These are phyloP conservation scores for Palythoa heliodiscus DNA, from an alignment of 92 coral and sea anemone genomes.

Conservation along the genomic window DNA sequence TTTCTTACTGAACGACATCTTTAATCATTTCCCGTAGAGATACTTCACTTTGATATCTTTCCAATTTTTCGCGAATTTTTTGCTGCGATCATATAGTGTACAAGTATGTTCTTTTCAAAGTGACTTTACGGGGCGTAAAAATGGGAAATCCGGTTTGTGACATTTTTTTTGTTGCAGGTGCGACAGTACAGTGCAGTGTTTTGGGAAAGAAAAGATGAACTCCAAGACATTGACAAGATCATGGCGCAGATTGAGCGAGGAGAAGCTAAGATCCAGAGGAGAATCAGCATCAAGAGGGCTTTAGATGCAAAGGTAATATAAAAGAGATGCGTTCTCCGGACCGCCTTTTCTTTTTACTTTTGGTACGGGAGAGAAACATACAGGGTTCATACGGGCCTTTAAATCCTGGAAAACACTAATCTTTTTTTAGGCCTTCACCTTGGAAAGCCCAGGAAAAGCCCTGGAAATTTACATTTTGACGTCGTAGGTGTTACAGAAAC, in stretches of 20 bases:
- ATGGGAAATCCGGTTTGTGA: no score
- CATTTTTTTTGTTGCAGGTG: slow-evolving; percentile 47
- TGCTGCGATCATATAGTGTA: no score
- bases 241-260: slow-evolving; percentile 99
- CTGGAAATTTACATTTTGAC: neutral
- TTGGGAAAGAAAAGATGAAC: slow-evolving; percentile 97
- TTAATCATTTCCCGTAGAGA: no score
- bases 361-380: no score
- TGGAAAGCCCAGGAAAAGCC: neutral
- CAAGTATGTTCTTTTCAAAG: neutral
- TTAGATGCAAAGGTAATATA: slow-evolving; percentile 93
- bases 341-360: neutral
- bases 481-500: no score
- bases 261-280: slow-evolving; percentile 94
- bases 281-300: slow-evolving; percentile 97
- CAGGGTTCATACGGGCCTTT: no score
- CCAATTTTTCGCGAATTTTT: no score
- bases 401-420: no score
- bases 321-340: neutral
- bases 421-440: no score
- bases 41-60: no score
- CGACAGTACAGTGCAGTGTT: slow-evolving; percentile 89
- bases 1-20: no score
- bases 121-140: neutral
- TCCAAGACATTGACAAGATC: slow-evolving; percentile 90